Conservation (phyloP, 2,888 invertebrate genomes). For the Monoplex corrugatus region DNA sequence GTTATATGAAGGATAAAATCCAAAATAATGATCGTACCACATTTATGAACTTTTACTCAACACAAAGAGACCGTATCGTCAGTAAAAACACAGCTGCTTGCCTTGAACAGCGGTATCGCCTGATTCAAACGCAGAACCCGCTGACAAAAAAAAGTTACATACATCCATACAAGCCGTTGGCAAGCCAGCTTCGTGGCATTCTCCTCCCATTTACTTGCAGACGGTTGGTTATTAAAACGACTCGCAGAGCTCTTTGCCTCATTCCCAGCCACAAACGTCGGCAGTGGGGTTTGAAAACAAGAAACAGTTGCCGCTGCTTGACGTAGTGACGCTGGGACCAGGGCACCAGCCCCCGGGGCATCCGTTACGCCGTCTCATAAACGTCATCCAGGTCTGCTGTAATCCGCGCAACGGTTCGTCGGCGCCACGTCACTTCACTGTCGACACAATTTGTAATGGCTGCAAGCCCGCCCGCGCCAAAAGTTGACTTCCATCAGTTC, state of each 20-base stretch:
- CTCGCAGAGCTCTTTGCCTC: neutral
- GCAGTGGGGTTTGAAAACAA: neutral
- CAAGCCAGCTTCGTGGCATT: too few species aligned
- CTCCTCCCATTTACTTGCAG: too few species aligned
- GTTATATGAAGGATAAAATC: too few species aligned
- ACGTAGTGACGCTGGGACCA: neutral
- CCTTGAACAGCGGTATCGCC: too few species aligned
- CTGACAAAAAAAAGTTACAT: too few species aligned
- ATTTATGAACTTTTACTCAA: too few species aligned
- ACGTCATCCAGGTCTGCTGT: neutral
- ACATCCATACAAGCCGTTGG: too few species aligned
- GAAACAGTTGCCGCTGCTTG: slow-evolving; percentile 7
- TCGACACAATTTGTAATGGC: slow-evolving; percentile 1
- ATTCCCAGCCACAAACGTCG: slow-evolving; percentile 26
- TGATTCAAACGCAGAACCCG: too few species aligned
- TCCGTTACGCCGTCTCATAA: slow-evolving; percentile 6
- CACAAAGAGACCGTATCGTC: too few species aligned
- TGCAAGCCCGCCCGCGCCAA: neutral
- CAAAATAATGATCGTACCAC: too few species aligned
- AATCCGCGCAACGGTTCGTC: neutral
- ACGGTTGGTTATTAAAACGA: slow-evolving; percentile 18
- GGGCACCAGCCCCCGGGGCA: neutral
- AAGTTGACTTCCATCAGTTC: neutral
- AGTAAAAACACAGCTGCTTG: too few species aligned
- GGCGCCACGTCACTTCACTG: slow-evolving; percentile 1